phyloP scores from a whole-genome alignment of 37 sponge, comb jelly and placozoan species.

The Axinella damicornis region DNA sequence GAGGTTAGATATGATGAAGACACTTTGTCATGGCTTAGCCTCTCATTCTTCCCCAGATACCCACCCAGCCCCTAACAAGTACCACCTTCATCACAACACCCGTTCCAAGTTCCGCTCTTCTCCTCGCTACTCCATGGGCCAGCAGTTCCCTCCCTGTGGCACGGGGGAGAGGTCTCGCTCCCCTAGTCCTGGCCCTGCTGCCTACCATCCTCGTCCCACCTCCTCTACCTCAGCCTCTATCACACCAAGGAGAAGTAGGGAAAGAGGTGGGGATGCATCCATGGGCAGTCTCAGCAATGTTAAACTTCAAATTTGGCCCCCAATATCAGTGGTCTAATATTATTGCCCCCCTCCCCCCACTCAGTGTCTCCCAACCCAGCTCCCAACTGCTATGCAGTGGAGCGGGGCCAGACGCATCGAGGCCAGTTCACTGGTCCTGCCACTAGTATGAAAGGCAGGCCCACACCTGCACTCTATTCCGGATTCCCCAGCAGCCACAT shows the following conservation, averaged over 20 bases:
- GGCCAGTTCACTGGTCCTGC: conserved; percentile 5
- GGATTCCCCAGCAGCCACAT: conserved; percentile 46
- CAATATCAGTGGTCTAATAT: no score
- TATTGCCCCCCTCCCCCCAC: no score
- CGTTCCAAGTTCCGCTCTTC: conserved; percentile 14
- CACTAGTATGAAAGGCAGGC: conserved; percentile 49
- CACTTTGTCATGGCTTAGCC: no score
- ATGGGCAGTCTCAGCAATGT: background rate
- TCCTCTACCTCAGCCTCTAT: conserved; percentile 7
- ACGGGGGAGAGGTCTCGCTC: background rate
- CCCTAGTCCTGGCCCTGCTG: conserved; percentile 38
- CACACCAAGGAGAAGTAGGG: conserved; percentile 39
- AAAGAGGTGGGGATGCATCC: conserved; percentile 5
- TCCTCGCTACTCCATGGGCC: conserved; percentile 43
- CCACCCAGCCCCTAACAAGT: conserved; percentile 56
- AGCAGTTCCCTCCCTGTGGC: background rate
- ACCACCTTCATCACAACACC: conserved; percentile 1
- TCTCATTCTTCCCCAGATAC: conserved; percentile 6
- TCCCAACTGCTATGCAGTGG: conserved; percentile 21
- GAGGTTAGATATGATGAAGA: no score
- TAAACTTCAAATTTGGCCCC: no score
- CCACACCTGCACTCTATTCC: conserved; percentile 31
- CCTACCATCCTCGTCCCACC: conserved; percentile 2
- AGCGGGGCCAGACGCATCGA: conserved; percentile 13
- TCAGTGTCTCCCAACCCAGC: conserved; percentile 25